Base-by-base conservation (phyloP, 2,113 vertebrate genomes). In the Zosterops japonicus region DNA sequence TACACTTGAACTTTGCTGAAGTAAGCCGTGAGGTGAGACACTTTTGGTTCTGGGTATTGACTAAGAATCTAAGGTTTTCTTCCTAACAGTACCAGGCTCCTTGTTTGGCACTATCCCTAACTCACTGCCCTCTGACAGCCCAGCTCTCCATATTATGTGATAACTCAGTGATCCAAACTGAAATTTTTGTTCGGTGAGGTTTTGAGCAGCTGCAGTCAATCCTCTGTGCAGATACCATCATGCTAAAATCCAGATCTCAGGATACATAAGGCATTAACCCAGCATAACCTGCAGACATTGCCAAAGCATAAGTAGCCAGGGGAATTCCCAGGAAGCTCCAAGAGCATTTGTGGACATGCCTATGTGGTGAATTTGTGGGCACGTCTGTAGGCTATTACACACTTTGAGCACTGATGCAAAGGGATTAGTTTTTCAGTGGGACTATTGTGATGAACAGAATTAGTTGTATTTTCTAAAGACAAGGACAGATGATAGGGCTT, bases 281-380 rank as follows among this genome's bases (percentile, higher is more conserved):
- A 55, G 29, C 39, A 25, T 63, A 52, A 83, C n/a, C 53, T 88
- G 61, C 28, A 80, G 23, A 47, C 31, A 21, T 76, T 82, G 53
- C 61, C 78, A 68, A 87, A 85, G 70, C n/a, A 2, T n/a, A n/a
- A 49, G n/a, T 44, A 83, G 22, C n/a, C 13, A 2, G 75, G 90
- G 88, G 72, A 77, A 65, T 89, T 92, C 72, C 94, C 77, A 60
- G 52, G 81, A 92, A 88, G 71, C 67, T 90, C 83, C 69, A 33
- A 35, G 47, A 91, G 17, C 61, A 56, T 60, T 68, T 94, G 36
- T 70, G 47, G 71, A 59, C 36, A n/a, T 87, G 49, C 28, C n/a
- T 89, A 36, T 17, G 22, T 52, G 52, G n/a, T 78, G 52, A 90
- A 69, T 50, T 8, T 57, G 47, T 77, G 69, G 52, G 70, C 4